Percentiles rank a stretch among this genome's conserved stretches.
These are phyloP conservation scores for Bradynema listronoti DNA, from an alignment of 1,140 invertebrate species.

Conservation along the genomic window DNA sequence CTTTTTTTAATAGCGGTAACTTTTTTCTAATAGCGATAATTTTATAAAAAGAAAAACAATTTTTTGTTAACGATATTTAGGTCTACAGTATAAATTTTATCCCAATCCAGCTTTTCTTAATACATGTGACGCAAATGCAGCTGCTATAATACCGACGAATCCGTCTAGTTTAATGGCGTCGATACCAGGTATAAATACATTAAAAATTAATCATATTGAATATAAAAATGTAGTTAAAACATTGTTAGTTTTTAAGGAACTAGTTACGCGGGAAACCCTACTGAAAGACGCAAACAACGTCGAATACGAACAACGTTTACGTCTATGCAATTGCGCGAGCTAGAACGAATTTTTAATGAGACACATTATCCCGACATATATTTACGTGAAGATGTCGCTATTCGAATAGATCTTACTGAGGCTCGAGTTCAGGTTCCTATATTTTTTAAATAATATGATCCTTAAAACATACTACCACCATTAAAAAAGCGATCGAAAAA, in stretches of 20 bases:
- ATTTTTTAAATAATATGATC: too few species aligned
- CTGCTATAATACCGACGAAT: too few species aligned
- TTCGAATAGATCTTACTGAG: constrained; percentile 95
- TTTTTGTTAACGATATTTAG: too few species aligned
- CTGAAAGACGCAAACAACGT: constrained; percentile 9
- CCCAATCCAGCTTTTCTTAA: neutral
- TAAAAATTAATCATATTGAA: too few species aligned
- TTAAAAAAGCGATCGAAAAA: too few species aligned
- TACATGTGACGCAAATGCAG: neutral
- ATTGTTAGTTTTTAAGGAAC: too few species aligned
- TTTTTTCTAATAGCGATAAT: too few species aligned
- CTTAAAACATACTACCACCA: too few species aligned
- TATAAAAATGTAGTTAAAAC: too few species aligned
- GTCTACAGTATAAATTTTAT: constrained; percentile 9
- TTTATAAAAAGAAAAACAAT: too few species aligned
- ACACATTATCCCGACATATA: constrained; percentile 99
- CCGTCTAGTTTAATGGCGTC: constrained; percentile 5
- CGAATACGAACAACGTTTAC: constrained; percentile 8
- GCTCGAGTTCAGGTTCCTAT: constrained; percentile 97
- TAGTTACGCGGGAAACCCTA: constrained; percentile 8
- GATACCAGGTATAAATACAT: neutral
- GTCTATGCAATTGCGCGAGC: constrained; percentile 73
- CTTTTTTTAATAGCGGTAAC: too few species aligned
- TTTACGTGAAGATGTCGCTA: constrained; percentile 73
- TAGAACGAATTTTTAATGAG: constrained; percentile 86